Base-by-base conservation (phyloP, 2,888 invertebrate genomes). In the Thereva nobilitata region DNA sequence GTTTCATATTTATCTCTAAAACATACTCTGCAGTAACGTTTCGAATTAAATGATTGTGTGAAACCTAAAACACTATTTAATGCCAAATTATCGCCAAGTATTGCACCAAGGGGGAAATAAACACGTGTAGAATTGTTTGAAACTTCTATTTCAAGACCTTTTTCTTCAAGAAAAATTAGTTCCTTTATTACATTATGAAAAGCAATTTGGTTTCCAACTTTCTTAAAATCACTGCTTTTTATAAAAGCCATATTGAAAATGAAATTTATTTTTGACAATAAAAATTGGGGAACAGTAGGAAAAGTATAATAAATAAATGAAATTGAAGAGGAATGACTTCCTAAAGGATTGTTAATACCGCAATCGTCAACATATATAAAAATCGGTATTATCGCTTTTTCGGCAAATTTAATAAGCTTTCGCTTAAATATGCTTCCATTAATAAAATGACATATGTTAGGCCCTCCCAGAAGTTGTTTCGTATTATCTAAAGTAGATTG, bases 21-120 rank as follows among this genome's bases (percentile, higher is more conserved):
- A n/a, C 55, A 55, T n/a, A 55, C 38, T 23, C 55, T 55, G 40
- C 12, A 55, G 55, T 55, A 55, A 4, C 55, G 55, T 40, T 55
- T 55, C 40, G 65, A 55, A 44, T 65, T 65, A n/a, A 65, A 65
- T 1, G 55, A 55, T 6, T 12, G 8, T 3, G 10, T 38, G 55
- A 40, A 65, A 8, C 47, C 65, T 45, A 65, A 40, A 10, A 65
- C 41, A 47, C 55, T 55, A 37, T 65, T 65, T 10, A 64, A 44
- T 10, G 54, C 64, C 38, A 55, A 37, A 40, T 64, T 64, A 38
- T 64, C 55, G 35, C 64, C 64, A 2, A 64, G n/a, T 45, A 64
- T 53, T 54, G 35, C 35, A 38, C 55, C 55, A 38, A 55, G 12
- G 37, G 47, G 23, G 35, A 65, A 65, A 65, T 37, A 65, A 2